Conservation (phyloP, 2,113 vertebrate species). For the Crotalus helleri region DNA sequence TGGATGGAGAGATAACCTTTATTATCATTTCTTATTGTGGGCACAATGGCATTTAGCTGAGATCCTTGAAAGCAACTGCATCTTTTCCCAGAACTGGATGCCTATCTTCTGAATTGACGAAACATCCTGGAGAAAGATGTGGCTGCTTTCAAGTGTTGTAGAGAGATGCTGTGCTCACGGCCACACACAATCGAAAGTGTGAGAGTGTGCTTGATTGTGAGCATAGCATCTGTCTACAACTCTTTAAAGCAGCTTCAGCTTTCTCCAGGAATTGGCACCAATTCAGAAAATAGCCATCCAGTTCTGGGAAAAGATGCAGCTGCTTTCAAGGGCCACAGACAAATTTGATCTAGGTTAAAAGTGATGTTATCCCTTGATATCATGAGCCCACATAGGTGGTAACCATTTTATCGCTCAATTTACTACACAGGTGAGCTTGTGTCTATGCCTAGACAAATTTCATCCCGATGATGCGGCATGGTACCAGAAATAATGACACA, state of each 20-base stretch:
- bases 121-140: not conserved
- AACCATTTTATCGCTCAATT: not conserved
- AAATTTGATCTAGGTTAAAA: not conserved
- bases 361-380: not conserved
- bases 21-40: too few species aligned
- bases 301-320: not conserved
- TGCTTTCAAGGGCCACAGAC: not conserved
- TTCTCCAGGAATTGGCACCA: not conserved
- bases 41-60: not conserved
- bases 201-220: not conserved
- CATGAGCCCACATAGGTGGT: not conserved
- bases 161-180: not conserved
- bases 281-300: not conserved
- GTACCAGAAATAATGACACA: too few species aligned
- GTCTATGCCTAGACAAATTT: too few species aligned
- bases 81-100: not conserved
- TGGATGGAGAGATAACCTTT: too few species aligned
- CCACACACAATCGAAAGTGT: not conserved
- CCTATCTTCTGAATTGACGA: not conserved
- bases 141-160: not conserved
- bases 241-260: not conserved
- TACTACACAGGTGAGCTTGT: not conserved
- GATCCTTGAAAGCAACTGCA: not conserved
- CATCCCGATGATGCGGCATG: too few species aligned
- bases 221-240: not conserved